Evolutionary conservation across 2,888 invertebrate species (phyloP).

Genomic region (Dicyrtoma fusca): DNA sequence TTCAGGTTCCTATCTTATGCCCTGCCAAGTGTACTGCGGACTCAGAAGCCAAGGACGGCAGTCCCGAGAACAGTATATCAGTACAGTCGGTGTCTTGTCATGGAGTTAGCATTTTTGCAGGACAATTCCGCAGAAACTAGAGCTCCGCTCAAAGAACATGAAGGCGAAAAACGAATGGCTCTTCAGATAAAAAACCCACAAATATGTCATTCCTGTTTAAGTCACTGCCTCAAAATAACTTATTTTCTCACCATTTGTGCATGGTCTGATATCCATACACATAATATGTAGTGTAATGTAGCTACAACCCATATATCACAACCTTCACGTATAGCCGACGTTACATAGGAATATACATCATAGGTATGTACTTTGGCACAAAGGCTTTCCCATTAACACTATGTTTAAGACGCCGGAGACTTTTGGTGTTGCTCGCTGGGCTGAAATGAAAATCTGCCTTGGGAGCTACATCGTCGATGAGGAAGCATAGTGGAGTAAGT

Average conservation of each 20-base stretch:
- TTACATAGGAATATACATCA: too few relatives aligned
- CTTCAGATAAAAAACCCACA: constrained; percentile 36
- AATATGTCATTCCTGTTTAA: constrained; percentile 44
- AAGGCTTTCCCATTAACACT: too few relatives aligned
- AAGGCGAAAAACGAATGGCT: constrained; percentile 32
- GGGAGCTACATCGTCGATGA: too few relatives aligned
- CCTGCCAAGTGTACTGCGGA: not conserved
- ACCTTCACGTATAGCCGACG: too few relatives aligned
- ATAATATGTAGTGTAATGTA: not conserved
- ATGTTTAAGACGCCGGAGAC: too few relatives aligned
- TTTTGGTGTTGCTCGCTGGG: too few relatives aligned
- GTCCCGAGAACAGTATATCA: not conserved
- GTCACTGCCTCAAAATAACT: constrained; percentile 36
- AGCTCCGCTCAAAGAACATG: constrained; percentile 34
- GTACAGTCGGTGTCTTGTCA: not conserved
- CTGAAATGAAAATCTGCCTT: too few relatives aligned
- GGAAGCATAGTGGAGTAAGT: too few relatives aligned
- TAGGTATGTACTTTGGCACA: too few relatives aligned
- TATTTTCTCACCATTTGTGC: constrained; percentile 38
- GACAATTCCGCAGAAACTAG: constrained; percentile 36
- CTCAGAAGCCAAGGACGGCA: not conserved
- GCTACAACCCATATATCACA: constrained; percentile 8
- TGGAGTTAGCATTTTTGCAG: not conserved
- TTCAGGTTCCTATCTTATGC: not conserved
- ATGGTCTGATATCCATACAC: not conserved